Base-by-base conservation (phyloP, 1,140 invertebrate genomes). In the Chymomyza costata region DNA sequence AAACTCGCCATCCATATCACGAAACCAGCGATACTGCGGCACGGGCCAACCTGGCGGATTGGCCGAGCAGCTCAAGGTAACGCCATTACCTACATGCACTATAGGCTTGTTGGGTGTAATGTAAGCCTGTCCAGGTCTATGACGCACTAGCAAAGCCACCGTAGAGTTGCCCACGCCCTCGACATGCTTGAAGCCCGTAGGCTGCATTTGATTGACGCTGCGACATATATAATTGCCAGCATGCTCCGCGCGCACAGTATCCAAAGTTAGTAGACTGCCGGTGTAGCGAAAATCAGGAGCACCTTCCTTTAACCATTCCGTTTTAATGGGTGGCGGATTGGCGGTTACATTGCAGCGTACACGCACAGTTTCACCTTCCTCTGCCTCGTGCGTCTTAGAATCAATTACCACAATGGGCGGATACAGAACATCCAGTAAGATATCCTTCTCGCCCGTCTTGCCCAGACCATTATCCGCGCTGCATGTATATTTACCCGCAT, bases 1-100 rank as follows among this genome's bases (percentile, higher is more conserved):
- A 13, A 63, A 25, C 3, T 88, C 89, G 2, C 89, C 89, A 6
- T 91, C 90, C 7, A 89, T 88, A 63, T 94, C 92, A 34, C 92
- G 90, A 87, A 95, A 96, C 95, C 95, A 96, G 39, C 93, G 89
- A 82, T 94, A 97, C 51, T 94, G 91, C 0, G 95, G 94, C 25
- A 91, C 90, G 0, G 95, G 95, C 90, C 94, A 96, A 2, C 95
- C 95, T 0, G 94, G 92, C 0, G 95, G 95, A 53, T 90, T 92
- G 0, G 95, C 93, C 30, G 90, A 91, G 67, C 95, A 97, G 1
- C 93, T 94, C 1, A 97, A 87, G 0, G 94, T 96, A 0, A 96
- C 93, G 0, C 90, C 90, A 2, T 92, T 90, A 0, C 93, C 94
- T 76, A 96, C 94, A 31, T 94, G 91, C 0, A 94, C 95, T 2